Percentiles rank a stretch among this genome's conserved stretches.
Evolutionary conservation across 2,797 vertebrate genomes (phyloP).

Genomic region (Squalus acanthias): DNA sequence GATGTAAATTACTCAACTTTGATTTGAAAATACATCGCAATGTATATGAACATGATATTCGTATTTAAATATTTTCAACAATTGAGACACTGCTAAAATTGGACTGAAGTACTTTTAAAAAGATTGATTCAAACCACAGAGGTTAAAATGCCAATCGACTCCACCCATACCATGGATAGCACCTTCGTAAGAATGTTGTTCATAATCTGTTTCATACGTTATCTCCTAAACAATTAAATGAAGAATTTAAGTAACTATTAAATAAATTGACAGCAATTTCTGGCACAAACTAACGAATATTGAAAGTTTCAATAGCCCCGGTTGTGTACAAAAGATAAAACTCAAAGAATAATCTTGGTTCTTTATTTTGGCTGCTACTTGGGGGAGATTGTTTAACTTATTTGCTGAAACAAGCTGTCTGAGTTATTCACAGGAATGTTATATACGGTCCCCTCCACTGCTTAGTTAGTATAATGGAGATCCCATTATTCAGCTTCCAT

Average conservation of each 20-base stretch:
- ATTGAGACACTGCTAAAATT: no score
- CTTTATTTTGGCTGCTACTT: constrained; percentile 42
- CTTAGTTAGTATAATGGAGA: constrained; percentile 89
- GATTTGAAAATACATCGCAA: not conserved
- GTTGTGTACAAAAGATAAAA: not conserved
- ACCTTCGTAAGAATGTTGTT: not conserved
- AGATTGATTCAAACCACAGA: not conserved
- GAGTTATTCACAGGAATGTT: constrained; percentile 87
- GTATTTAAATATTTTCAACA: not conserved
- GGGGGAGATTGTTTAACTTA: constrained; percentile 69
- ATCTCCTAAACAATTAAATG: not conserved
- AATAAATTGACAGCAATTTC: not conserved
- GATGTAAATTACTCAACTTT: not conserved
- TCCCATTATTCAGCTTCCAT: constrained; percentile 82
- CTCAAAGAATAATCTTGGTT: not conserved
- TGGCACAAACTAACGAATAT: not conserved
- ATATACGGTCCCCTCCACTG: constrained; percentile 66
- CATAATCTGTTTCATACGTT: not conserved
- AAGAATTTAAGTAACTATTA: not conserved
- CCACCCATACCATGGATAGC: not conserved
- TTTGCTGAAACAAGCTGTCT: constrained; percentile 72
- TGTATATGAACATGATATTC: not conserved
- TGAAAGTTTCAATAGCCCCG: not conserved
- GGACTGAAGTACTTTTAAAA: not conserved
- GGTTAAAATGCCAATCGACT: not conserved